Percentiles rank a stretch among this genome's conserved stretches.
These are phyloP conservation scores for Timema podura DNA, from an alignment of 2,888 invertebrate species.

Conservation along the genomic window DNA sequence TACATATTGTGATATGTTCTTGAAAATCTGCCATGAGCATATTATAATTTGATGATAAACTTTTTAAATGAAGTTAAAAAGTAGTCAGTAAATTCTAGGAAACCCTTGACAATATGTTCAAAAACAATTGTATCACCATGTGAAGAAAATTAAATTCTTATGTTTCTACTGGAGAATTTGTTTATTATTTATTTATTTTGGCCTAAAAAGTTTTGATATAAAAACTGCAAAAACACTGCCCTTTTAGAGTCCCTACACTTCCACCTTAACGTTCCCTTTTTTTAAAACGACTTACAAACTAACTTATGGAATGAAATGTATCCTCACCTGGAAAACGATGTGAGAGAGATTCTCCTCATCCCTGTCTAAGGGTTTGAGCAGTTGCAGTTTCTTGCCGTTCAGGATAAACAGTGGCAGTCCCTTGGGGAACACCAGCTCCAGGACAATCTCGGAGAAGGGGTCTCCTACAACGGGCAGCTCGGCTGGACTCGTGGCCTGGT, in stretches of 20 bases:
- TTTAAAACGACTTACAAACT: not conserved
- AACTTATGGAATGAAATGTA: not conserved
- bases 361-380: constrained; percentile 76
- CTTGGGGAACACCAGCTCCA: constrained; percentile 77
- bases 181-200: too few relatives aligned
- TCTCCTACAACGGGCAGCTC: constrained; percentile 81
- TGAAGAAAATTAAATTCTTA: too few relatives aligned
- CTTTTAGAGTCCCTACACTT: not conserved
- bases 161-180: too few relatives aligned
- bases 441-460: constrained; percentile 69
- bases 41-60: too few relatives aligned
- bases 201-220: too few relatives aligned
- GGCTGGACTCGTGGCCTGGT: constrained; percentile 75
- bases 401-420: constrained; percentile 73
- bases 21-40: too few relatives aligned
- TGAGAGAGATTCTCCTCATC: constrained; percentile 83
- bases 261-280: not conserved
- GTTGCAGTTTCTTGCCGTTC: constrained; percentile 74
- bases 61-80: too few relatives aligned
- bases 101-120: not conserved
- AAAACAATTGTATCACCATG: too few relatives aligned
- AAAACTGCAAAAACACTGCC: too few relatives aligned
- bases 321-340: constrained; percentile 77
- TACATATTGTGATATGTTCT: too few relatives aligned
- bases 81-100: too few relatives aligned